These are phyloP conservation scores for Trachelus iudaicus DNA, from an alignment of 2,888 invertebrate genomes.

Conservation along the genomic window DNA sequence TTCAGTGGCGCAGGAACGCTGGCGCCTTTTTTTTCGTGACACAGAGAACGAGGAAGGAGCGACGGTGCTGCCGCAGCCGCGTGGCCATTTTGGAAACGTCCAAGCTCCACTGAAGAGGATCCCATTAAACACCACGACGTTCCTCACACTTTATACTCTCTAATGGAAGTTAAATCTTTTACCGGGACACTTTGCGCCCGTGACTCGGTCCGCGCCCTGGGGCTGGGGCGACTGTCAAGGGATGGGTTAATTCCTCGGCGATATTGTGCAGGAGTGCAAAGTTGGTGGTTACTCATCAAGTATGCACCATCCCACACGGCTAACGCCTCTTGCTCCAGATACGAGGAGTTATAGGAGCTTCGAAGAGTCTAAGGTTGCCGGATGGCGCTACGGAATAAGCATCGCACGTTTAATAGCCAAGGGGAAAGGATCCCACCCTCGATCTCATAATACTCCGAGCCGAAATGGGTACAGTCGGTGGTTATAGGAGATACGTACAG, in stretches of 20 bases:
- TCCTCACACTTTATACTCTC: slow-evolving; percentile 8
- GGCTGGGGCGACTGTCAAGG: slow-evolving; percentile 1
- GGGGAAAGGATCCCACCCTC: neutral
- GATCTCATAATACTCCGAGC: neutral
- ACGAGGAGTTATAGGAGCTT: slow-evolving; percentile 7
- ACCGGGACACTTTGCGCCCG: slow-evolving; percentile 21
- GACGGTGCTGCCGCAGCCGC: neutral
- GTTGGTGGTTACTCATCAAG: slow-evolving; percentile 36
- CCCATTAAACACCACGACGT: neutral
- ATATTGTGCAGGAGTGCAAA: slow-evolving; percentile 35
- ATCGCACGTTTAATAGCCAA: neutral
- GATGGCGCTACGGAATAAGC: neutral
- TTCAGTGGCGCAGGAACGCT: neutral
- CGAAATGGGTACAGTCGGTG: neutral
- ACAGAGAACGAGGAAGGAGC: neutral
- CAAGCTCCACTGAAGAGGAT: neutral
- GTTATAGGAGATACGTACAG: neutral
- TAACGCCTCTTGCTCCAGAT: neutral
- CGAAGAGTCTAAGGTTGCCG: neutral
- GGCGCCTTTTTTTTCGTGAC: neutral
- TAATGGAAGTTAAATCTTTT: slow-evolving; percentile 37
- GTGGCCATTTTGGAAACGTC: neutral
- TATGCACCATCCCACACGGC: slow-evolving; percentile 23
- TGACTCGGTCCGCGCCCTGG: neutral
- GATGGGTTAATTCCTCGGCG: slow-evolving; percentile 30